A percentile compares a stretch with the other conserved stretches of the same genome.
Evolutionary conservation across 1,140 invertebrate species (phyloP).

Genomic region (Eurosta solidaginis): DNA sequence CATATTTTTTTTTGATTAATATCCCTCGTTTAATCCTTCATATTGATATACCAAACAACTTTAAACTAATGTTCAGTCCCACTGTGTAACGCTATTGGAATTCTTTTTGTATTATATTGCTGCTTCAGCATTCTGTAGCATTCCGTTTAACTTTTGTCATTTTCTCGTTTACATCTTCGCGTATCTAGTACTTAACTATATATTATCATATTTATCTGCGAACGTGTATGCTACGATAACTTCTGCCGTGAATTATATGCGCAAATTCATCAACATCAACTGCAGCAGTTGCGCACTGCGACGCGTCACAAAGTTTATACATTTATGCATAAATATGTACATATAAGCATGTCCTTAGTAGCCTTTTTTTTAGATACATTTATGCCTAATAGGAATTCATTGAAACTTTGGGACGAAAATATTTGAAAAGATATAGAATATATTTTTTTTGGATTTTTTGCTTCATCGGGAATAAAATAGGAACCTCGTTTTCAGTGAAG

Average conservation of each 20-base stretch:
- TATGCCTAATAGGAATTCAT: no score
- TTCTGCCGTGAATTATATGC: constrained; percentile 30
- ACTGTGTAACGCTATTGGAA: not conserved
- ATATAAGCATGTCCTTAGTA: not conserved
- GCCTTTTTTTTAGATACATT: no score
- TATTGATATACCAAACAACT: no score
- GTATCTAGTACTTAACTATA: not conserved
- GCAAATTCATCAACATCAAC: constrained; percentile 29
- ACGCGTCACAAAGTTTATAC: not conserved
- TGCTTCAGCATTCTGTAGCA: not conserved
- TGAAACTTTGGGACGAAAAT: no score
- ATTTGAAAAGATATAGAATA: no score
- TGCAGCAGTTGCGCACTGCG: constrained; percentile 11
- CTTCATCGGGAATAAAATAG: no score
- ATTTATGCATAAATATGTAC: not conserved
- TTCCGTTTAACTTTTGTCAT: constrained; percentile 16
- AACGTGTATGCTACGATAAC: not conserved
- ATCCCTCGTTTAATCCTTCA: not conserved
- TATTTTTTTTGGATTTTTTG: no score
- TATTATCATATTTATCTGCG: constrained; percentile 15
- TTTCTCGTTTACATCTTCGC: not conserved
- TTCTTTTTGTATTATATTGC: not conserved
- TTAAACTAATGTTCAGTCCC: not conserved
- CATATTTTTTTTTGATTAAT: not conserved
- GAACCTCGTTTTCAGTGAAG: no score